Evolutionary conservation across 2,113 vertebrate species (phyloP).

Genomic region (Sitta europaea): DNA sequence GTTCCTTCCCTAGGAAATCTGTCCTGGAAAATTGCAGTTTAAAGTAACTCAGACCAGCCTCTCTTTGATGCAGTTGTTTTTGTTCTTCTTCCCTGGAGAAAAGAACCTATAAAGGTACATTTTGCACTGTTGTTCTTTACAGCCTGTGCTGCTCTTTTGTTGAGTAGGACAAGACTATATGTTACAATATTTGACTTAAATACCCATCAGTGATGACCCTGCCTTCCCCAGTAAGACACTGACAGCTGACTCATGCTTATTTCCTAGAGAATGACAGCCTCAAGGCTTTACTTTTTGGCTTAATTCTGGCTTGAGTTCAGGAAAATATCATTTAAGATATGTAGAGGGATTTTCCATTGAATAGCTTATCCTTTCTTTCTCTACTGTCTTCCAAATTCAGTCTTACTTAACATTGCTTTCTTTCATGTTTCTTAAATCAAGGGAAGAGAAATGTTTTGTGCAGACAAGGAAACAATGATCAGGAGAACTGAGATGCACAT

Average conservation of each 20-base stretch:
- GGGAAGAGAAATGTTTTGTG: background rate
- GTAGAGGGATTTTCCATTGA: background rate
- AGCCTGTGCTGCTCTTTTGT: background rate
- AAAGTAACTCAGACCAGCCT: background rate
- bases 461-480: background rate
- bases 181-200: background rate
- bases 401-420: background rate
- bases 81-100: background rate
- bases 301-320: background rate
- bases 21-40: background rate
- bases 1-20: background rate
- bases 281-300: background rate
- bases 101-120: background rate
- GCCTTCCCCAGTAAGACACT: background rate
- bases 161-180: background rate
- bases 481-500: background rate
- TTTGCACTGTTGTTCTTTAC: background rate
- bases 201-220: background rate
- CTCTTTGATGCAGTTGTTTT: background rate
- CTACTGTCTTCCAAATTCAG: background rate
- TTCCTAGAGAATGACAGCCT: background rate
- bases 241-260: background rate
- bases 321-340: background rate
- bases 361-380: background rate
- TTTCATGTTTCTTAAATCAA: background rate